These are phyloP conservation scores for Mormyrus hasselquistii DNA, from an alignment of 2,797 vertebrate species.

Conservation along the genomic window DNA sequence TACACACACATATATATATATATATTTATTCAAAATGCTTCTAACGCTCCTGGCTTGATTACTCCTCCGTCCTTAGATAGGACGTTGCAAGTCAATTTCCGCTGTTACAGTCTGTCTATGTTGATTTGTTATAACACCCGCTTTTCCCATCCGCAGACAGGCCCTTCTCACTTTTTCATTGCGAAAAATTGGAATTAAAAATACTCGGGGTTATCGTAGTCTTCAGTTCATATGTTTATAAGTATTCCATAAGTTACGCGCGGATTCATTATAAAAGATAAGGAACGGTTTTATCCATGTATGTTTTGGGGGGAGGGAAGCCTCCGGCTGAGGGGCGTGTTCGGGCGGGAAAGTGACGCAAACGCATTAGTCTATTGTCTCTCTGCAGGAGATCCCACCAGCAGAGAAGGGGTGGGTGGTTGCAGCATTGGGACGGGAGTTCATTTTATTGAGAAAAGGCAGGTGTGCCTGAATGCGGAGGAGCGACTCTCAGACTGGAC, in stretches of 20 bases:
- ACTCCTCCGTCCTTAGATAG: too few relatives aligned
- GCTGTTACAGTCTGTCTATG: background rate
- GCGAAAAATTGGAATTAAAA: too few relatives aligned
- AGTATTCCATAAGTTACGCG: too few relatives aligned
- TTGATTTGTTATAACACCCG: background rate
- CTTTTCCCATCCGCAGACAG: too few relatives aligned
- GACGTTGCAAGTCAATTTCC: too few relatives aligned
- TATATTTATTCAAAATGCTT: too few relatives aligned
- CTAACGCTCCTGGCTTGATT: too few relatives aligned
- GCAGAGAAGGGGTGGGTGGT: background rate
- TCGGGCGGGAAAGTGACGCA: background rate
- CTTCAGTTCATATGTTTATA: too few relatives aligned
- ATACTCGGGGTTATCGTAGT: too few relatives aligned
- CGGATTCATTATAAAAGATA: background rate
- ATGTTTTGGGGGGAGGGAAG: too few relatives aligned
- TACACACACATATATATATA: too few relatives aligned
- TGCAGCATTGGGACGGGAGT: background rate
- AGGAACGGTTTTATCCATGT: background rate
- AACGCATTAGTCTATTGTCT: background rate
- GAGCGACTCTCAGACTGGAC: background rate
- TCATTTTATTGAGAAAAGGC: background rate
- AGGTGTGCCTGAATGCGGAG: background rate
- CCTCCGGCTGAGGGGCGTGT: background rate
- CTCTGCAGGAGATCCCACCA: background rate
- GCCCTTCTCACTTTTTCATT: too few relatives aligned